Base-by-base conservation (phyloP, 1,140 invertebrate species). In the Lepidurus packardi region DNA sequence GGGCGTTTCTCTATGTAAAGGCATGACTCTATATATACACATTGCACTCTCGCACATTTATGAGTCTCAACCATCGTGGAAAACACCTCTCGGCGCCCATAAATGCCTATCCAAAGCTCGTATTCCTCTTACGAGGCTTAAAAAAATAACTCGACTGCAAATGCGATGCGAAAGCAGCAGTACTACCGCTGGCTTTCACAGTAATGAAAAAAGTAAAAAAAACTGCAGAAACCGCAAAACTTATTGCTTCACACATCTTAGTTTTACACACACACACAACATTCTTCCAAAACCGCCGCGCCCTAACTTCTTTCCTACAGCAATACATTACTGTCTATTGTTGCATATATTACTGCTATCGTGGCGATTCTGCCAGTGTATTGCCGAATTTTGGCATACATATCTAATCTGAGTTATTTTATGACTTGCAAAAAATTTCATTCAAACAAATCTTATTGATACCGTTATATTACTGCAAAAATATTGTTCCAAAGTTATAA, bases 81-180 rank as follows among this genome's bases (percentile, higher is more conserved):
- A 65, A 65, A 65, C 53, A 65, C 53, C 16, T n/a, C 53, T n/a
- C 53, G 53, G 1, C 7, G 13, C 16, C 53, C 53, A 21, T 65
- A 65, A 65, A 65, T 65, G 53, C 53, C 53, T 65, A 65, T n/a
- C 53, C 13, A 21, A 65, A n/a, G 53, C 53, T 65, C 6, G 53
- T 11, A 65, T 65, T 65, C 16, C 16, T 65, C 53, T 16, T 21
- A n/a, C n/a, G 53, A 65, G 53, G n/a, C 53, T 21, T 21, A 65
- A 65, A 34, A 34, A 65, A 65, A 65, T 65, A 65, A 65, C 53
- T n/a, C 9, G 53, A 34, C 53, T 65, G 53, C 53, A 65, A 65
- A 65, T 10, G 8, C 16, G 16, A 9, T 16, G 21, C 53, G 21
- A 21, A 65, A 65, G 53, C 53, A 13, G 47, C 21, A 65, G 21